phyloP scores from a whole-genome alignment of 2,888 invertebrate genomes.

The Oasisia sp. region DNA sequence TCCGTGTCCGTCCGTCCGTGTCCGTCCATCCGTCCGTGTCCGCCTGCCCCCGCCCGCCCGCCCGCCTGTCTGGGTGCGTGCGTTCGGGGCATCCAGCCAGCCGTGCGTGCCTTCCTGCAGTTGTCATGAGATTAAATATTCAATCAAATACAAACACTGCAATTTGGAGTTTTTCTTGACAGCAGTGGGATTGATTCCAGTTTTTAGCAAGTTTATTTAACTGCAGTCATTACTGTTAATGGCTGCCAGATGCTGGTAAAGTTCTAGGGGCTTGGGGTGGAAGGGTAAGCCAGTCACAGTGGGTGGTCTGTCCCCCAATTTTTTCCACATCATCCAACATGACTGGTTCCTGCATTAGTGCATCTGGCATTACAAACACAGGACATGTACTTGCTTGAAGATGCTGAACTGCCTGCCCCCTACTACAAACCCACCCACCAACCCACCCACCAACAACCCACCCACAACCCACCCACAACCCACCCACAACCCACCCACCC shows the following conservation, averaged over 20 bases:
- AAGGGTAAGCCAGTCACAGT: not conserved
- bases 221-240: not conserved
- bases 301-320: not conserved
- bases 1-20: not conserved
- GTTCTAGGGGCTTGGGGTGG: not conserved
- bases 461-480: too few species aligned
- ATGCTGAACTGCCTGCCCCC: not conserved
- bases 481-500: too few species aligned
- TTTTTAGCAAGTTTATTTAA: not conserved
- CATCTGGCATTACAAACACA: not conserved
- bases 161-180: too few species aligned
- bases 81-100: too few species aligned
- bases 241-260: not conserved
- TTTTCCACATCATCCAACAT: not conserved
- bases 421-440: not conserved
- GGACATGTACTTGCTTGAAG: not conserved
- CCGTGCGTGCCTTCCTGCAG: too few species aligned
- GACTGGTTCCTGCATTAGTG: not conserved
- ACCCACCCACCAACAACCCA: too few species aligned
- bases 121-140: too few species aligned
- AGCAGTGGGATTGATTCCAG: not conserved
- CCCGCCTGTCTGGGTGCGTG: too few species aligned
- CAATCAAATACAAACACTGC: too few species aligned
- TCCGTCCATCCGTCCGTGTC: not conserved
- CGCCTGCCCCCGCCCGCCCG: not conserved